Conservation (phyloP, 2,888 invertebrate genomes). For the Terebella lapidaria region DNA sequence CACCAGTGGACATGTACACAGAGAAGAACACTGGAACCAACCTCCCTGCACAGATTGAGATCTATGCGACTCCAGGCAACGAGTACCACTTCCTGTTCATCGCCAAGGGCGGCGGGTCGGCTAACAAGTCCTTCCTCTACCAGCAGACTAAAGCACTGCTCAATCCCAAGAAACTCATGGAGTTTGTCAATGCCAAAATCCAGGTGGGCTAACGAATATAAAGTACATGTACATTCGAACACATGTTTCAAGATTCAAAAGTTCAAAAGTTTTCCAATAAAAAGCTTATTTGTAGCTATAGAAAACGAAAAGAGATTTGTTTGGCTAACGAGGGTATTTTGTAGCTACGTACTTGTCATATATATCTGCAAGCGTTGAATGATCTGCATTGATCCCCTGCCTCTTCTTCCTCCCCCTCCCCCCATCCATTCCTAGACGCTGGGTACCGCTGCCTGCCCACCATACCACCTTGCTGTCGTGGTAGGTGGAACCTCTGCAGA, state of each 20-base stretch:
- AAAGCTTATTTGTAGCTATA: too few relatives aligned
- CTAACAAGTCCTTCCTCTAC: conserved; percentile 52
- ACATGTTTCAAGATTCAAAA: too few relatives aligned
- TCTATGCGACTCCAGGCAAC: conserved; percentile 44
- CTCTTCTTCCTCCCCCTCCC: too few relatives aligned
- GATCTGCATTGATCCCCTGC: too few relatives aligned
- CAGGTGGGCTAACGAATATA: too few relatives aligned
- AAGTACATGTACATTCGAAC: too few relatives aligned
- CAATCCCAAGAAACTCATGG: conserved; percentile 48
- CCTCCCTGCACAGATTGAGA: conserved; percentile 52
- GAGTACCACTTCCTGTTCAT: conserved; percentile 53
- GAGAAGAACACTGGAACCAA: conserved; percentile 53
- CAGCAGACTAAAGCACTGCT: conserved; percentile 53
- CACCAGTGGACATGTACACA: conserved; percentile 51
- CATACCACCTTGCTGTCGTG: conserved; percentile 52
- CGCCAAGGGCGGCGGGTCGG: conserved; percentile 53
- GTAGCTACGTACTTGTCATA: too few relatives aligned
- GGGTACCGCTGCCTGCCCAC: conserved; percentile 54
- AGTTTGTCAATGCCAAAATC: conserved; percentile 51
- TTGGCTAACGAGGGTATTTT: too few relatives aligned
- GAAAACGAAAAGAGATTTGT: too few relatives aligned
- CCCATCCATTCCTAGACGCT: too few relatives aligned
- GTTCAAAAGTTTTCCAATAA: too few relatives aligned
- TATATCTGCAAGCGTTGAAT: too few relatives aligned
- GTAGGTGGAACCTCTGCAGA: conserved; percentile 53